phyloP scores from a whole-genome alignment of 2,888 invertebrate genomes.

The Anoplius nigerrimus region DNA sequence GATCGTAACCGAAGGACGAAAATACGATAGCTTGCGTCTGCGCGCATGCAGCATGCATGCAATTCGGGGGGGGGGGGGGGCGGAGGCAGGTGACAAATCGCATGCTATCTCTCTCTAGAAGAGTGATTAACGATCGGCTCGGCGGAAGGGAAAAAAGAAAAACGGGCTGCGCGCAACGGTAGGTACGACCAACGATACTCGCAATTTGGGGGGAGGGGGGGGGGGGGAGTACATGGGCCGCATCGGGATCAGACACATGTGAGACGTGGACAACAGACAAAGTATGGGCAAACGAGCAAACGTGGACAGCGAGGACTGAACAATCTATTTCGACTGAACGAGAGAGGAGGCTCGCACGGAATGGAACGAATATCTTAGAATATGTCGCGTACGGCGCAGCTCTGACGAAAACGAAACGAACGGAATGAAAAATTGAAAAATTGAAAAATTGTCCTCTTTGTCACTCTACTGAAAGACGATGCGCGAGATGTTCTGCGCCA shows the following conservation, averaged over 20 bases:
- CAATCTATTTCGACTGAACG: not conserved
- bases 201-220: constrained; percentile 12
- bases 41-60: constrained; percentile 62
- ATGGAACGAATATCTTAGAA: constrained; percentile 6
- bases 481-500: no score
- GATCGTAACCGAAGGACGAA: constrained; percentile 39
- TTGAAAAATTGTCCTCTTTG: no score
- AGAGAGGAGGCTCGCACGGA: constrained; percentile 10
- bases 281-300: constrained; percentile 23
- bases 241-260: constrained; percentile 9
- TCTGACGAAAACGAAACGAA: no score
- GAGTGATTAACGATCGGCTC: constrained; percentile 11
- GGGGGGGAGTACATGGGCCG: not conserved
- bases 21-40: constrained; percentile 37
- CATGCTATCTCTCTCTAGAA: constrained; percentile 40
- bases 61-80: constrained; percentile 33
- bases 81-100: constrained; percentile 31
- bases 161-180: not conserved
- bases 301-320: constrained; percentile 27
- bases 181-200: constrained; percentile 7
- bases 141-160: not conserved
- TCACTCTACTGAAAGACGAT: no score
- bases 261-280: constrained; percentile 22
- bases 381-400: no score
- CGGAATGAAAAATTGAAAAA: no score